Percentiles rank a stretch among this genome's conserved stretches.
phyloP scores from a whole-genome alignment of 2,113 vertebrate species.

The Dryoscopus gambensis region DNA sequence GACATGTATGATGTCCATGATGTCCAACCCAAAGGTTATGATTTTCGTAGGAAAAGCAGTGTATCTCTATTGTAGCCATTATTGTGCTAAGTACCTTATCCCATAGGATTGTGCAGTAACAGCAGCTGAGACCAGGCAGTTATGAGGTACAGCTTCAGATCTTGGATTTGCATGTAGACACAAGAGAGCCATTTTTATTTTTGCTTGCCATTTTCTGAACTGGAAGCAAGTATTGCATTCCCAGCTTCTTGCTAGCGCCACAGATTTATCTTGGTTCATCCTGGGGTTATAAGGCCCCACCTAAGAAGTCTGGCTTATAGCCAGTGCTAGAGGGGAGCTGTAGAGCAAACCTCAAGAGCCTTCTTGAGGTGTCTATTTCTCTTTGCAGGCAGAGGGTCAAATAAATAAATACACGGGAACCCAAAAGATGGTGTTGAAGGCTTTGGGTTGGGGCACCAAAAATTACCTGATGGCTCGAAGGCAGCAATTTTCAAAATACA shows the following conservation, averaged over 20 bases:
- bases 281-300: slow-evolving; percentile 33
- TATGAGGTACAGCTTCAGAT: not conserved
- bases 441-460: not conserved
- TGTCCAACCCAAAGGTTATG: not conserved
- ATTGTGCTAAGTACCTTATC: not conserved
- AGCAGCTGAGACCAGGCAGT: not conserved
- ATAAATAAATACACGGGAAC: not conserved
- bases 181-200: not conserved
- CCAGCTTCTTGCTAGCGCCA: not conserved
- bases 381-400: not conserved
- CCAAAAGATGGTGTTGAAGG: not conserved
- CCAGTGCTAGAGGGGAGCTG: not conserved
- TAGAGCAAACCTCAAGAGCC: not conserved
- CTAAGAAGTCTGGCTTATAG: slow-evolving; percentile 17
- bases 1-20: not conserved
- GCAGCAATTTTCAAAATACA: not conserved
- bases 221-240: not conserved
- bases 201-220: not conserved
- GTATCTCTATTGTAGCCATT: not conserved
- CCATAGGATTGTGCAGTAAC: not conserved
- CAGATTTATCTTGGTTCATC: slow-evolving; percentile 51
- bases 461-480: not conserved
- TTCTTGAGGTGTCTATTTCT: not conserved
- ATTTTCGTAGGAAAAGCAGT: not conserved
- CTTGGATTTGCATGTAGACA: not conserved